A percentile compares a stretch with the other conserved stretches of the same genome.
Evolutionary conservation across 2,113 vertebrate species (phyloP).

Genomic region (Gymnocephalus cernua): DNA sequence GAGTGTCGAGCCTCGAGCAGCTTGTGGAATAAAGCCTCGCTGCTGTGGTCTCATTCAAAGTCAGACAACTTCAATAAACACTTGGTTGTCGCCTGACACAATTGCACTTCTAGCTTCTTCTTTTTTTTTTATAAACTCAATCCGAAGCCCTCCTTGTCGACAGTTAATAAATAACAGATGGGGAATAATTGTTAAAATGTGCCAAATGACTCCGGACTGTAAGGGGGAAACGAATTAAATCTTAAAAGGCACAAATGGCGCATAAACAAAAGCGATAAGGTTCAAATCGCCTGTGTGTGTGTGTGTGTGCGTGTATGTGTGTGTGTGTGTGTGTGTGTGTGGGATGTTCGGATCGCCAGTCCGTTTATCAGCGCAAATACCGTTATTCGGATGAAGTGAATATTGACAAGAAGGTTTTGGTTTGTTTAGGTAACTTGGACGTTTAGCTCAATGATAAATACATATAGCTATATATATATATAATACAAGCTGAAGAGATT

Average conservation of each 20-base stretch:
- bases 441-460: background rate
- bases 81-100: conserved; percentile 29
- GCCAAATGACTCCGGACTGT: conserved; percentile 27
- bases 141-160: conserved; percentile 2
- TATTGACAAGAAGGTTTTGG: conserved; percentile 26
- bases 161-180: conserved; percentile 54
- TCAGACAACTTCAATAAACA: conserved; percentile 59
- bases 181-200: conserved; percentile 45
- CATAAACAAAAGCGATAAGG: conserved; percentile 69
- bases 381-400: conserved; percentile 34
- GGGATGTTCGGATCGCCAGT: conserved; percentile 21
- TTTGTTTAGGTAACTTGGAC: background rate
- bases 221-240: background rate
- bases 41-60: conserved; percentile 60
- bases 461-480: background rate
- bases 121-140: conserved; percentile 35
- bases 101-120: conserved; percentile 13
- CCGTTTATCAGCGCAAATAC: conserved; percentile 45
- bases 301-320: no score
- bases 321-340: no score
- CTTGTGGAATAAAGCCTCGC: conserved; percentile 4
- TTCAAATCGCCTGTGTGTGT: conserved; percentile 18
- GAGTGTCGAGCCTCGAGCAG: background rate
- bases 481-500: conserved; percentile 1
- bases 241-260: conserved; percentile 61